Evolutionary conservation across 2,888 invertebrate species (phyloP), one percentile per base, ranked within the genome.

Genomic region (Acrobasis consociella): DNA sequence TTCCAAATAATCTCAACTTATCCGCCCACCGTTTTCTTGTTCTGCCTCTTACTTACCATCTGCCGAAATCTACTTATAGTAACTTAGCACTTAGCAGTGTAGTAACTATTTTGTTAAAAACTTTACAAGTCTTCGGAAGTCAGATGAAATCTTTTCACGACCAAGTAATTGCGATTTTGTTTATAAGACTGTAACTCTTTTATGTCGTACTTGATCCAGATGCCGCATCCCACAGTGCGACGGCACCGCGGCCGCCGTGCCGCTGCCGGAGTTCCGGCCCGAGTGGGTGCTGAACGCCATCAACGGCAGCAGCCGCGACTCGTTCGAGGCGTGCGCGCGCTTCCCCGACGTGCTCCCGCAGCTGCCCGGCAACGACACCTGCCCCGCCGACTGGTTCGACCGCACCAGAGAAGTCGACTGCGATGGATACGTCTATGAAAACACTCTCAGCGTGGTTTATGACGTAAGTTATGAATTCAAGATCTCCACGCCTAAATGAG

Each of bases 151-250:
- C 31, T 31, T 31, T 31, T 31, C 31, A 31, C 31, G 8, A 31
- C 31, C 31, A 31, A 31, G 31, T 31, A 31, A 31, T 31, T 31
- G 7, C 31, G 31, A 31, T 31, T 31, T 31, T 31, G 2, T 31
- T 31, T 0, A 31, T 31, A 31, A 7, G 31, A 31, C 31, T 22
- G 22, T 5, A 31, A 31, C 31, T 31, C 31, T 22, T 22, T 22
- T 22, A 31, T 31, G 31, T 7, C 31, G 0, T 31, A 31, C 9
- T 22, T 1, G 11, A 39, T 69, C 5, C 76, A 91, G 90, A 71
- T 91, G 91, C 60, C 62, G 76, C 1, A 81, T 91, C 46, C 77
- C 82, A 1, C 80, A 86, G 65, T 92, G 91, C 63, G 91, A 92
- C 42, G 71, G 74, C 1, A 46, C 58, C 1, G 62, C 64, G 0